These are phyloP conservation scores for Drosophila pectinifera DNA, from an alignment of 1,140 invertebrate species.

Conservation along the genomic window DNA sequence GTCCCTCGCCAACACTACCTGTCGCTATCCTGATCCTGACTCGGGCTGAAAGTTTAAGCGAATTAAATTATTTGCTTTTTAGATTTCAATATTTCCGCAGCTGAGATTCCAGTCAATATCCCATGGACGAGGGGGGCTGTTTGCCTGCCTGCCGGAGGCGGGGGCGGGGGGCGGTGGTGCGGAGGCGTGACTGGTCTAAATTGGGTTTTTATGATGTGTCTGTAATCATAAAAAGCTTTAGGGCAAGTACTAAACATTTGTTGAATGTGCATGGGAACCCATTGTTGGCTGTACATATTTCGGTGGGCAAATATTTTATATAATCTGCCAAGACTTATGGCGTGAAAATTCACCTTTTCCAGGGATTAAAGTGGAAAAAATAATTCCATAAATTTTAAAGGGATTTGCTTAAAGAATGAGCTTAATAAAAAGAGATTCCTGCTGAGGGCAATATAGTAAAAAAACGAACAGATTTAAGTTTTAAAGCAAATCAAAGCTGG, in stretches of 20 bases:
- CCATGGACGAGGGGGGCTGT: slow-evolving; percentile 10
- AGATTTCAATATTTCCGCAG: slow-evolving; percentile 82
- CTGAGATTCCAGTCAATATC: slow-evolving; percentile 80
- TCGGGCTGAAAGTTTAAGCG: slow-evolving; percentile 73
- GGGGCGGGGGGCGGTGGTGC: not conserved
- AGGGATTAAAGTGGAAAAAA: not conserved
- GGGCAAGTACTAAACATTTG: slow-evolving; percentile 56
- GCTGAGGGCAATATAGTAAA: not conserved
- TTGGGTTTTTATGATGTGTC: slow-evolving; percentile 61
- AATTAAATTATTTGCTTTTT: slow-evolving; percentile 84
- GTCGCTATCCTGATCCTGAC: slow-evolving; percentile 24
- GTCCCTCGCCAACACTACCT: not conserved
- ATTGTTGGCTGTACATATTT: slow-evolving; percentile 7
- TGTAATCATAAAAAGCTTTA: slow-evolving; percentile 60
- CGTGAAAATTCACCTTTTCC: not conserved
- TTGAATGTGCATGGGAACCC: slow-evolving; percentile 34
- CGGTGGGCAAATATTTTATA: slow-evolving; percentile 5
- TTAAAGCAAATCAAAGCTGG: no score
- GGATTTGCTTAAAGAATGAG: no score
- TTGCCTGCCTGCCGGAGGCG: slow-evolving; percentile 7
- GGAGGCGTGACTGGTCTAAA: slow-evolving; percentile 51
- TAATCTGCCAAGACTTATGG: slow-evolving; percentile 2
- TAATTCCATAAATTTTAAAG: not conserved
- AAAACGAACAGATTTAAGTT: not conserved
- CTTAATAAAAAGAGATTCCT: no score